phyloP scores from a whole-genome alignment of 1,140 invertebrate species.

The Mactra quadrangularis region DNA sequence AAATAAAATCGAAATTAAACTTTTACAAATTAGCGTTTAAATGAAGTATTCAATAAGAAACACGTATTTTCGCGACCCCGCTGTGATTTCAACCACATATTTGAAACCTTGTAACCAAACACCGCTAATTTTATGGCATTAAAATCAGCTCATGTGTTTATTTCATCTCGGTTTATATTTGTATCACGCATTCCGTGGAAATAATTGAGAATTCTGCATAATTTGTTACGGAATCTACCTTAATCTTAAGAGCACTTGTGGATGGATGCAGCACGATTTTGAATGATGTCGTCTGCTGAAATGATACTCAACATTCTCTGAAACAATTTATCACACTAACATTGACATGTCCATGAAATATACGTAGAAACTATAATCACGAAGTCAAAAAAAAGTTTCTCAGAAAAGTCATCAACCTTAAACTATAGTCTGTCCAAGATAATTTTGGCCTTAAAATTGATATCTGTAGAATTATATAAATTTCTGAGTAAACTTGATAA shows the following conservation, averaged over 20 bases:
- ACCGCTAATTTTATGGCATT: constrained; percentile 30
- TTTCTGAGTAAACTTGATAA: too few relatives aligned
- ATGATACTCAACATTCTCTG: constrained; percentile 12
- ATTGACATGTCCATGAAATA: constrained; percentile 17
- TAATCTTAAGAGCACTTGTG: constrained; percentile 2
- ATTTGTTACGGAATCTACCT: constrained; percentile 29
- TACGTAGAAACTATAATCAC: too few relatives aligned
- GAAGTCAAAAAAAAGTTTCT: neutral
- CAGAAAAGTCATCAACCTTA: too few relatives aligned
- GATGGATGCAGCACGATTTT: constrained; percentile 12
- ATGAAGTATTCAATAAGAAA: too few relatives aligned
- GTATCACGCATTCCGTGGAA: constrained; percentile 21
- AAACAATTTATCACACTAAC: constrained; percentile 19
- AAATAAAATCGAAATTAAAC: too few relatives aligned
- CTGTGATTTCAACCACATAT: constrained; percentile 21
- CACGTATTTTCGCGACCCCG: neutral
- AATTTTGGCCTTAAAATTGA: too few relatives aligned
- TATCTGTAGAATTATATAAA: too few relatives aligned
- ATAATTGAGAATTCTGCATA: constrained; percentile 40
- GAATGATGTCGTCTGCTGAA: constrained; percentile 31
- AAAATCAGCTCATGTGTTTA: constrained; percentile 43
- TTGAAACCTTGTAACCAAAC: constrained; percentile 13
- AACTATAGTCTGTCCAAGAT: too few relatives aligned
- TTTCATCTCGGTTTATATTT: constrained; percentile 47
- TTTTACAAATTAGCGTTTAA: too few relatives aligned